Base-by-base conservation (phyloP, 1,140 invertebrate genomes). In the Diprion similis region DNA sequence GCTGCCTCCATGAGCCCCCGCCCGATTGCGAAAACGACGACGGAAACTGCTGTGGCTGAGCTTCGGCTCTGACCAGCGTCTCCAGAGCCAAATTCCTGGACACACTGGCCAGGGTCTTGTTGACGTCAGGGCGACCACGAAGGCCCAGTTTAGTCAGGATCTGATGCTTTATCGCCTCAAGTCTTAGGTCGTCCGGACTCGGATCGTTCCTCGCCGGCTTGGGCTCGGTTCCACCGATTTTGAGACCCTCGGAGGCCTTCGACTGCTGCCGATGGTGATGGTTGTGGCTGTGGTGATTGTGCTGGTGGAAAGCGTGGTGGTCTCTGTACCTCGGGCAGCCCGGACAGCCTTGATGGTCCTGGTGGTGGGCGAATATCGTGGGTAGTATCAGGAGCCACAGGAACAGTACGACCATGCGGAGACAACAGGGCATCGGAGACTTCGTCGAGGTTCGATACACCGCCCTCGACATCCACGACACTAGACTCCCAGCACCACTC, bases 81-180 rank as follows among this genome's bases (percentile, higher is more conserved):
- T 94, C 91, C 78, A 93, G 85, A 11, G 94, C 91, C 46, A 94
- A 86, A 71, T 94, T 91, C 72, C 90, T 87, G 0, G 93, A 92
- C 10, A 90, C 87, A 46, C 77, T 88, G 79, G 86, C 84, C 70
- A 93, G 83, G 10, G 91, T 91, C 67, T 90, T 85, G 8, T 92
- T 93, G 18, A 95, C 91, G 79, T 94, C 94, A 18, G 94, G 94
- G 73, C 91, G 91, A 10, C 86, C 84, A 64, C 89, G 89, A 17
- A 95, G 87, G 8, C 93, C 93, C 72, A 95, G 88, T 83, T 95
- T 95, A 9, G 90, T 90, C 13, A 95, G 85, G 75, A 95, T 95
- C 84, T 95, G 93, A 67, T 91, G 90, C 81, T 95, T 94, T 78
- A 95, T 94, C 1, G 93, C 92, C 80, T 95, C 93, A 46, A 95